Evolutionary conservation across 2,113 vertebrate species (phyloP).

Genomic region (Istiophorus platypterus): DNA sequence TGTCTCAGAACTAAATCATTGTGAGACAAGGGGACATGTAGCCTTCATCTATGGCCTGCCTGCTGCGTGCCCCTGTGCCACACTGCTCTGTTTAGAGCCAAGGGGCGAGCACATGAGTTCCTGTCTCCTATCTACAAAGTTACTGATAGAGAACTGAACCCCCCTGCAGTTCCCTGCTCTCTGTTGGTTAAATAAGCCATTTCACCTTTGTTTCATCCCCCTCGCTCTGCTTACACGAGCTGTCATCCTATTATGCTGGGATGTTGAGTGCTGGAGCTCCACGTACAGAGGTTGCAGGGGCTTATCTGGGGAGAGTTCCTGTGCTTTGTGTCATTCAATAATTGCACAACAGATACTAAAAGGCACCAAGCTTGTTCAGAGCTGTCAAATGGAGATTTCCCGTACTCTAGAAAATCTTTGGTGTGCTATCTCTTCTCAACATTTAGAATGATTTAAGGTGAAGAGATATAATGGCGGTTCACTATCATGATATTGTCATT

Average conservation of each 20-base stretch:
- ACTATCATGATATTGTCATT: not conserved
- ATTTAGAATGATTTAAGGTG: not conserved
- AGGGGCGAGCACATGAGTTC: slow-evolving; percentile 64
- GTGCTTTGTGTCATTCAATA: slow-evolving; percentile 24
- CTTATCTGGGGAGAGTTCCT: slow-evolving; percentile 36
- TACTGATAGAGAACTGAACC: slow-evolving; percentile 74
- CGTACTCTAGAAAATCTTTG: not conserved
- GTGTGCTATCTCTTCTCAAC: not conserved
- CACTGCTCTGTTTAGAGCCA: slow-evolving; percentile 42
- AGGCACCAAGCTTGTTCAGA: slow-evolving; percentile 1
- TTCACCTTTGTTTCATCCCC: slow-evolving; percentile 76
- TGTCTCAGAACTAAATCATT: slow-evolving; percentile 27
- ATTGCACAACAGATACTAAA: slow-evolving; percentile 34
- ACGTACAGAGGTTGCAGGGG: slow-evolving; percentile 34
- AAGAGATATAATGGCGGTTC: not conserved
- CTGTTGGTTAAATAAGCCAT: slow-evolving; percentile 80
- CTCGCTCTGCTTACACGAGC: slow-evolving; percentile 79
- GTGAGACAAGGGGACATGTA: slow-evolving; percentile 7
- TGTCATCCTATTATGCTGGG: slow-evolving; percentile 69
- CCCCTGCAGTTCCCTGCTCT: slow-evolving; percentile 72
- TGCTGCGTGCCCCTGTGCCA: slow-evolving; percentile 40
- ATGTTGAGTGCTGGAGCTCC: slow-evolving; percentile 38
- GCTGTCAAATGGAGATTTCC: not conserved
- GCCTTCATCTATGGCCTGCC: slow-evolving; percentile 32
- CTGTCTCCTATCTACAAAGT: slow-evolving; percentile 72